Evolutionary conservation across 2,797 vertebrate species (phyloP).

Genomic region (Phataginus tricuspis): DNA sequence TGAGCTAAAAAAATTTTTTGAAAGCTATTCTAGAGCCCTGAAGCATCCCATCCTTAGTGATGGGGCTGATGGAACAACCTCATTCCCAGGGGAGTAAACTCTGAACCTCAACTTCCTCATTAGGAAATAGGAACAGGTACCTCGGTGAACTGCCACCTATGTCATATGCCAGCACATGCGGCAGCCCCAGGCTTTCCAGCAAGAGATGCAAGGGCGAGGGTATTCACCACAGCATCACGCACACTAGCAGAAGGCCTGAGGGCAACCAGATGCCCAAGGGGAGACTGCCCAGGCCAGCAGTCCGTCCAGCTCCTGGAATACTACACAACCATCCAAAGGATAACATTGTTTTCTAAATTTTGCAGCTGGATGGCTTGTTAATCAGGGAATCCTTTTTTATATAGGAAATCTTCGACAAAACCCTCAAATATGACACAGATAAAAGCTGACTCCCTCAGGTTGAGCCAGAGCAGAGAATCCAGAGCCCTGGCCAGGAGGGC

Average conservation of each 20-base stretch:
- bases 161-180: rapidly evolving
- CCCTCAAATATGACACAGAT: background rate
- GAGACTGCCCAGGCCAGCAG: background rate
- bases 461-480: background rate
- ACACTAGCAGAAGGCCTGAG: background rate
- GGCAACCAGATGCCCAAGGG: background rate
- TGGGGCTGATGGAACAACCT: background rate
- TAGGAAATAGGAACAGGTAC: background rate
- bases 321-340: background rate
- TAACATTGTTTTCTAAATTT: rapidly evolving
- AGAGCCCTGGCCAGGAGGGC: background rate
- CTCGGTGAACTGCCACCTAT: background rate
- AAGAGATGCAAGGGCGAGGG: rapidly evolving
- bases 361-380: background rate
- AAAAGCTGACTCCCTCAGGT: background rate
- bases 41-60: background rate
- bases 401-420: background rate
- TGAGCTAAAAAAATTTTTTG: background rate
- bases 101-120: background rate
- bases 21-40: background rate
- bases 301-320: rapidly evolving
- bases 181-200: background rate
- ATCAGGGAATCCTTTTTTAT: background rate
- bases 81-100: background rate
- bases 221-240: rapidly evolving